These are phyloP conservation scores for Symphodus melops DNA, from an alignment of 2,113 vertebrate species.

Conservation along the genomic window DNA sequence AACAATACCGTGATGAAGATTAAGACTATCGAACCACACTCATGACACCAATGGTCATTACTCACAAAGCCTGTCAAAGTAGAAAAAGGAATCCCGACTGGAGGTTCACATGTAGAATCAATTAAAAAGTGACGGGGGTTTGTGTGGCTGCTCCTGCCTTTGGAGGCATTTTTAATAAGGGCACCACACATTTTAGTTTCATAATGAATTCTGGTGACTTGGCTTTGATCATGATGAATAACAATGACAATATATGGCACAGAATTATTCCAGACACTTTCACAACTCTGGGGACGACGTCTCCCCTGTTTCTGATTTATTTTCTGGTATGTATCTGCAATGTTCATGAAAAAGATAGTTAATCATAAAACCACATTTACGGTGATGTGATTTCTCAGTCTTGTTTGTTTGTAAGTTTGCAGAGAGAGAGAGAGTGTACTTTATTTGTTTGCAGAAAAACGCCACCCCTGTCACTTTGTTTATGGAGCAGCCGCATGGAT, in stretches of 20 bases:
- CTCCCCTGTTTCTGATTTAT: conserved; percentile 80
- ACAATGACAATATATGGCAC: conserved; percentile 82
- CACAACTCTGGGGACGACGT: conserved; percentile 77
- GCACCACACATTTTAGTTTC: conserved; percentile 60
- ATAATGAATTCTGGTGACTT: conserved; percentile 52
- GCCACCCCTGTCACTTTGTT: conserved; percentile 50
- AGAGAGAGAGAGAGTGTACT: background rate
- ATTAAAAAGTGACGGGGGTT: conserved; percentile 7
- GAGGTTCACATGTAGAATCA: background rate
- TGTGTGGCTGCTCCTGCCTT: conserved; percentile 1
- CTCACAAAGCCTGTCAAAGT: conserved; percentile 37
- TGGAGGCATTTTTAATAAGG: conserved; percentile 47
- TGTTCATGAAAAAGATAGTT: conserved; percentile 86
- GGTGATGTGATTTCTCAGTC: conserved; percentile 49
- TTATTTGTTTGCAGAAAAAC: conserved; percentile 39
- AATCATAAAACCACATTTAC: conserved; percentile 85
- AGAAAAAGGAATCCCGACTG: background rate
- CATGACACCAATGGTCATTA: conserved; percentile 46
- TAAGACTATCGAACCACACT: conserved; percentile 84
- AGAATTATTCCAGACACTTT: conserved; percentile 84
- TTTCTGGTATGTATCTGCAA: conserved; percentile 86
- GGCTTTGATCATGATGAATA: conserved; percentile 53
- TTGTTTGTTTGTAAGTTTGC: conserved; percentile 35
- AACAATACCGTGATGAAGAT: conserved; percentile 68
- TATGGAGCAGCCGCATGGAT: conserved; percentile 44